Evolutionary conservation across 1,140 invertebrate genomes (phyloP), one percentile per base, ranked within the genome.

Genomic region (Danaus melanippus): DNA sequence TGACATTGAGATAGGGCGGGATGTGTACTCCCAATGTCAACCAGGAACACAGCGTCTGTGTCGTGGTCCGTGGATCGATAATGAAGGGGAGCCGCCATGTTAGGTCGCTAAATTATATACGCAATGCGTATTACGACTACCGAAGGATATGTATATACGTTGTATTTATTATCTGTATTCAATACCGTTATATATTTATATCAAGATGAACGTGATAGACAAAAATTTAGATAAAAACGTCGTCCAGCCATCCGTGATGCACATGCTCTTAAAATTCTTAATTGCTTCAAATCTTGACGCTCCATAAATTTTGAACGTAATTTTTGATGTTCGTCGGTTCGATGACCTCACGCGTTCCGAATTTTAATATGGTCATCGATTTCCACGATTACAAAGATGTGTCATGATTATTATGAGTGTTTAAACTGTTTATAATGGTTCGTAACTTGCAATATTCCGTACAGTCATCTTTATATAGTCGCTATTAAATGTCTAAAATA

Each of bases 281-380:
- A 82, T 82, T 82, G 69, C 67, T 15, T 15, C 53, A 62, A 56
- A 62, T 58, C 74, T 79, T 79, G 71, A 75, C 74, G 79, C 66
- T 79, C 72, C 72, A 80, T 82, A 82, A 80, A 82, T 71, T 80
- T 79, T 77, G 60, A 71, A 73, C 66, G 67, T 69, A 70, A 71
- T 74, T 65, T 73, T 71, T 69, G 66, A 68, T 62, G 61, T 67
- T 67, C 64, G 47, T 21, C 42, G 60, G 79, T 67, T 79, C 74
- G 49, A 60, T 67, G 79, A 79, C 78, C 56, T 46, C 47, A 12
- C 15, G 47, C 54, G 64, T 64, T 59, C 56, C 42, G 21, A 15
- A 50, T 60, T 54, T 52, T 62, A 52, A 52, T 58, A 46, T 53
- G 56, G 58, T 58, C 52, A 58, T 60, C 53, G 50, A 46, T 52